phyloP scores from a whole-genome alignment of 1,140 invertebrate genomes.

The Sinella curviseta region DNA sequence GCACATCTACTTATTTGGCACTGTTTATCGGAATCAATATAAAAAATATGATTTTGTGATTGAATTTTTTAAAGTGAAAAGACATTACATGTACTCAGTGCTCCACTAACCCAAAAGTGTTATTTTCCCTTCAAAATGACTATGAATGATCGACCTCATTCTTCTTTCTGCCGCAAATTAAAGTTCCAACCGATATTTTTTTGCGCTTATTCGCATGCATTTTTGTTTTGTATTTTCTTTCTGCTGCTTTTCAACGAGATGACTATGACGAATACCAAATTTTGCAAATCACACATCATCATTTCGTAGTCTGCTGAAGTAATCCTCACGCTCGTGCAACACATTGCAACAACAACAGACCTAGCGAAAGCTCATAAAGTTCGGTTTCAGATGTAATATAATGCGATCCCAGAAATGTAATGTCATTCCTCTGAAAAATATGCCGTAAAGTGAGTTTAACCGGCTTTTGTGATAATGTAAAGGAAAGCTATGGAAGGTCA shows the following conservation, averaged over 20 bases:
- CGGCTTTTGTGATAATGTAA: background rate
- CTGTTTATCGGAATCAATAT: background rate
- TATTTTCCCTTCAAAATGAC: background rate
- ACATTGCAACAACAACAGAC: no score
- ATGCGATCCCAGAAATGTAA: background rate
- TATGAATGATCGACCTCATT: background rate
- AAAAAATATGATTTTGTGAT: background rate
- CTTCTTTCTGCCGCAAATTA: background rate
- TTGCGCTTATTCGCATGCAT: background rate
- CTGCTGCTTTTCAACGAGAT: no score
- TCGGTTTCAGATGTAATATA: no score
- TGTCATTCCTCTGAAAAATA: background rate
- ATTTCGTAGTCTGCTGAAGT: no score
- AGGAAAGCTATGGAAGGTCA: background rate
- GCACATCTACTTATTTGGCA: no score
- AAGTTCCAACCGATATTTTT: background rate
- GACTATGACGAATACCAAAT: no score
- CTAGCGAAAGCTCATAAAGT: no score
- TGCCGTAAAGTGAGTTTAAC: background rate
- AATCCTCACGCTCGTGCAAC: no score
- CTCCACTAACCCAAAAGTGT: background rate
- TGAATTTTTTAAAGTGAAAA: background rate
- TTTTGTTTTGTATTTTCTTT: no score
- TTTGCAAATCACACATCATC: no score
- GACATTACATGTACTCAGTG: background rate